These are phyloP conservation scores for Cryptocephalus primarius DNA, from an alignment of 2,888 invertebrate species.

Conservation along the genomic window DNA sequence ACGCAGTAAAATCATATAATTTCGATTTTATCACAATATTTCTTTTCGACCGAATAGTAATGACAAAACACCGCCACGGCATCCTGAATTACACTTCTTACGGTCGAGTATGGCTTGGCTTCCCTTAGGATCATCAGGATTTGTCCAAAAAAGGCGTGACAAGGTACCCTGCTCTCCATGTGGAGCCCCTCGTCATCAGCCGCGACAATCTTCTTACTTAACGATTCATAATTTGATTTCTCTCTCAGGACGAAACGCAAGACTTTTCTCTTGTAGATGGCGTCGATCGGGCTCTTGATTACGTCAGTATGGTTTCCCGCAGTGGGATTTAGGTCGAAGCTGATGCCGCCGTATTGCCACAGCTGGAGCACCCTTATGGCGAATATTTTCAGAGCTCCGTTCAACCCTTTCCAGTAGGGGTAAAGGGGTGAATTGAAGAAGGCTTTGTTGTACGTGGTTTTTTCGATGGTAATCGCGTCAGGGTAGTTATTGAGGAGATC, in stretches of 20 bases:
- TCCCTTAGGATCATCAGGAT: slow-evolving; percentile 25
- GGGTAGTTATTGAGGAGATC: slow-evolving; percentile 25
- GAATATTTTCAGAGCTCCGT: slow-evolving; percentile 38
- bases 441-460: slow-evolving; percentile 35
- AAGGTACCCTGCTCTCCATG: slow-evolving; percentile 34
- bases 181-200: slow-evolving; percentile 33
- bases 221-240: slow-evolving; percentile 14
- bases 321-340: slow-evolving; percentile 22
- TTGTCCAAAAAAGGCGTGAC: slow-evolving; percentile 37
- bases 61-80: slow-evolving; percentile 29
- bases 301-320: neutral
- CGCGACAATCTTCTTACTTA: slow-evolving; percentile 27
- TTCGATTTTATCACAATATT: slow-evolving; percentile 21
- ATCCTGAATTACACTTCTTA: slow-evolving; percentile 19
- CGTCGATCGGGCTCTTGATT: neutral
- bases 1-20: neutral
- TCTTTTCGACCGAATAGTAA: slow-evolving; percentile 22
- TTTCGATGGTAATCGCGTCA: slow-evolving; percentile 36
- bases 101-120: slow-evolving; percentile 14
- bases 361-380: slow-evolving; percentile 42
- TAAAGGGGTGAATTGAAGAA: slow-evolving; percentile 42
- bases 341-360: slow-evolving; percentile 46
- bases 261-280: slow-evolving; percentile 8
- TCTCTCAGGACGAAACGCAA: slow-evolving; percentile 15
- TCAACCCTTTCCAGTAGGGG: slow-evolving; percentile 40